Percentiles rank a stretch among this genome's conserved stretches.
Conservation (phyloP, 2,113 vertebrate species). For the Lethenteron reissneri region DNA sequence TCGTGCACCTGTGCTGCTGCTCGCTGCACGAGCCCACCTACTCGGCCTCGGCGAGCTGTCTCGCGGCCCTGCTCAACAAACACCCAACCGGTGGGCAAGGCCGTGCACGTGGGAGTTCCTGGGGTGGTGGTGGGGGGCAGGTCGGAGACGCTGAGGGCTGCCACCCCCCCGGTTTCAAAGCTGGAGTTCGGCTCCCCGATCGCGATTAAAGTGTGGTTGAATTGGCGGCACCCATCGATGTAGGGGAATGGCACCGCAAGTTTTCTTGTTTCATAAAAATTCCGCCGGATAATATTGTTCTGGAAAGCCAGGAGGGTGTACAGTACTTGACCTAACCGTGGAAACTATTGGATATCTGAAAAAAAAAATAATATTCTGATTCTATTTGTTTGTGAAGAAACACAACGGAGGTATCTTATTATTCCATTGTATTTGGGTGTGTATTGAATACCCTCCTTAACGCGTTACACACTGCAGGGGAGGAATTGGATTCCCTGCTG, state of each 20-base stretch:
- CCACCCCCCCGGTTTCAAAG: neutral
- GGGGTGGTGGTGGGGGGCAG: neutral
- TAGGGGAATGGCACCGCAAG: too few relatives aligned
- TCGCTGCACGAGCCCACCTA: conserved; percentile 36
- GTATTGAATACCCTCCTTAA: too few relatives aligned
- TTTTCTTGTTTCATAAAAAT: too few relatives aligned
- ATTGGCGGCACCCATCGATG: neutral
- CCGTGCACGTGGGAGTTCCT: too few relatives aligned
- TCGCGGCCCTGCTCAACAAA: conserved; percentile 74
- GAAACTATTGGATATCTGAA: too few relatives aligned
- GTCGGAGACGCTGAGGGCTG: conserved; percentile 3
- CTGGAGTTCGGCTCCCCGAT: neutral
- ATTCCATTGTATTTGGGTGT: too few relatives aligned
- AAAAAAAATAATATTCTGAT: too few relatives aligned
- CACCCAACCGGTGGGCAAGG: conserved; percentile 31
- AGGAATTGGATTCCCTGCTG: conserved; percentile 46
- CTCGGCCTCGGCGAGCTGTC: conserved; percentile 65
- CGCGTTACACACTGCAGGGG: conserved; percentile 23
- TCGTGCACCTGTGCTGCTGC: conserved; percentile 49
- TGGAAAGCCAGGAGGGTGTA: too few relatives aligned
- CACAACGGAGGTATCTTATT: too few relatives aligned
- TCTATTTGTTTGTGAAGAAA: too few relatives aligned
- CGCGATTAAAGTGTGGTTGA: neutral
- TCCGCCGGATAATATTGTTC: too few relatives aligned
- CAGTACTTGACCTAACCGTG: too few relatives aligned